These are phyloP conservation scores for Clavelina lepadiformis DNA, from an alignment of 23 tunicate species.

Conservation along the genomic window DNA sequence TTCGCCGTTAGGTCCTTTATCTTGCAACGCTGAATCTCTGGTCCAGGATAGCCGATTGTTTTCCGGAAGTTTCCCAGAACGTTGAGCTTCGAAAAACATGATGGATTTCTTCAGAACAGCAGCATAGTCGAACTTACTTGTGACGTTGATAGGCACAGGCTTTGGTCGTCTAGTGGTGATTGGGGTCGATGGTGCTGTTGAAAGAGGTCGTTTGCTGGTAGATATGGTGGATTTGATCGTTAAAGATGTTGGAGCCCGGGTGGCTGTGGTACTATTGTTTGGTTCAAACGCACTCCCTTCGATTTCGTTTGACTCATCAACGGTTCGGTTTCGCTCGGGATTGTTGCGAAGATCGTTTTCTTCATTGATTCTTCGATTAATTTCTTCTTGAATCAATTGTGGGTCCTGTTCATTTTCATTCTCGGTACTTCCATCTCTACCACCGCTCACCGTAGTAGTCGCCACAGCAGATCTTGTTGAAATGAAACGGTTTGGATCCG, in stretches of 20 bases:
- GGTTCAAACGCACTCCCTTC: too few species aligned
- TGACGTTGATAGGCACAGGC: conserved; percentile 1
- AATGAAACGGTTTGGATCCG: too few species aligned
- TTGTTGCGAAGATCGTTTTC: too few species aligned
- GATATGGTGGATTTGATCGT: neutral
- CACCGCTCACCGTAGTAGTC: neutral
- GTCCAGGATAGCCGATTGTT: conserved; percentile 82
- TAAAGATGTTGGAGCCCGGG: conserved; percentile 1
- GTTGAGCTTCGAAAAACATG: conserved; percentile 92
- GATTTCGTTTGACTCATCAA: too few species aligned
- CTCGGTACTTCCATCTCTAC: too few species aligned
- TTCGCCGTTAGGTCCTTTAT: conserved; percentile 54
- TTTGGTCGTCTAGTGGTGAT: neutral
- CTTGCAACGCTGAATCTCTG: conserved; percentile 67
- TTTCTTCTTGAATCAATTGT: too few species aligned
- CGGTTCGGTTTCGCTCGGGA: too few species aligned
- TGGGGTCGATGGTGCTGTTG: neutral
- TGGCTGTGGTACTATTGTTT: conserved; percentile 1
- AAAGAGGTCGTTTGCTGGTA: too few species aligned
- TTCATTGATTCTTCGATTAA: too few species aligned
- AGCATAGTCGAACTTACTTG: conserved; percentile 52
- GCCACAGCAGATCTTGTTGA: neutral
- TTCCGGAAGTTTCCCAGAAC: conserved; percentile 69
- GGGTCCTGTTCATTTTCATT: too few species aligned
- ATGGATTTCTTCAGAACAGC: conserved; percentile 60